Evolutionary conservation across 2,888 invertebrate species (phyloP).

Genomic region (Tetrapedia diversipes): DNA sequence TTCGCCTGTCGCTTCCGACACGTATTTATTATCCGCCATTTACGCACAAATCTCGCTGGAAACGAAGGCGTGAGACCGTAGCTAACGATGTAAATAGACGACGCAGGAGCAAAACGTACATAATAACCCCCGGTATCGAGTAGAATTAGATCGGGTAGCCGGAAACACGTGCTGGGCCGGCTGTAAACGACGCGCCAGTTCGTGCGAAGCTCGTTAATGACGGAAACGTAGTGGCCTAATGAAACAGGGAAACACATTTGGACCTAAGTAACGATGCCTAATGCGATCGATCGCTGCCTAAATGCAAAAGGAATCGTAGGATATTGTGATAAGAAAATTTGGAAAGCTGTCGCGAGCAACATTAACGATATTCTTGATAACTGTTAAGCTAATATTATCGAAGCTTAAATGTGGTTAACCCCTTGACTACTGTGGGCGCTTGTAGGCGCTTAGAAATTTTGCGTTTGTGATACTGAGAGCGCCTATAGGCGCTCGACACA

Average conservation of each 20-base stretch:
- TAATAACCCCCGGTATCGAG: conserved; percentile 59
- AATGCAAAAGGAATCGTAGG: conserved; percentile 5
- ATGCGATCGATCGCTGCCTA: conserved; percentile 25
- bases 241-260: conserved; percentile 25
- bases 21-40: conserved; percentile 64
- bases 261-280: conserved; percentile 33
- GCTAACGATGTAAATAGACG: conserved; percentile 70
- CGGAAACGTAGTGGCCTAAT: conserved; percentile 46
- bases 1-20: conserved; percentile 62
- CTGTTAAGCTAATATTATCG: no score
- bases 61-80: conserved; percentile 58
- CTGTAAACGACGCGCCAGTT: conserved; percentile 39
- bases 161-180: conserved; percentile 51
- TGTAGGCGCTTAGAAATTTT: no score
- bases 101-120: conserved; percentile 61
- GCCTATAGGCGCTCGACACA: no score
- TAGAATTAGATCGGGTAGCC: conserved; percentile 60
- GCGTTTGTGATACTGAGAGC: no score
- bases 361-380: conserved; percentile 12
- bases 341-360: neutral
- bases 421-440: no score
- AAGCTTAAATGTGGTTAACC: no score
- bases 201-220: conserved; percentile 31
- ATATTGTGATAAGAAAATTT: conserved; percentile 35
- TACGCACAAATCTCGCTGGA: conserved; percentile 58